Conservation (phyloP, 2,888 invertebrate genomes). For the Metalampra italica region DNA sequence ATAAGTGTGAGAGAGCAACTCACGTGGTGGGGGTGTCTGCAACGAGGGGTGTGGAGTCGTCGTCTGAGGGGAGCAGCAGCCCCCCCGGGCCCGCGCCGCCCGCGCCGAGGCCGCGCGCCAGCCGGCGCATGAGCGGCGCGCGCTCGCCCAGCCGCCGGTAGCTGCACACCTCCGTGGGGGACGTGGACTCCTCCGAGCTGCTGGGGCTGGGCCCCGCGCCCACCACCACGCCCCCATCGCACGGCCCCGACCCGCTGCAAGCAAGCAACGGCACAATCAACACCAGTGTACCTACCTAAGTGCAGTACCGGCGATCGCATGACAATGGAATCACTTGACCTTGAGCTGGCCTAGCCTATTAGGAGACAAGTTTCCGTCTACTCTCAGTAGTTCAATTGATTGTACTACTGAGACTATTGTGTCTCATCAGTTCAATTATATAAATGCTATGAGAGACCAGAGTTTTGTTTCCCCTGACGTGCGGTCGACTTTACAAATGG, state of each 20-base stretch:
- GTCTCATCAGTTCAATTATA: too few species aligned
- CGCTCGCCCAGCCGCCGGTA: slow-evolving; percentile 88
- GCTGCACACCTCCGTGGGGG: slow-evolving; percentile 63
- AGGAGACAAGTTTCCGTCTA: too few species aligned
- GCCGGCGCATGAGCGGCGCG: slow-evolving; percentile 85
- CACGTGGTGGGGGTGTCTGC: slow-evolving; percentile 80
- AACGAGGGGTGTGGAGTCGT: slow-evolving; percentile 88
- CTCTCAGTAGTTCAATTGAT: too few species aligned
- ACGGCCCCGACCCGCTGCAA: slow-evolving; percentile 61
- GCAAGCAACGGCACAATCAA: slow-evolving; percentile 15
- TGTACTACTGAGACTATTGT: too few species aligned
- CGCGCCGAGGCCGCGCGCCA: slow-evolving; percentile 85
- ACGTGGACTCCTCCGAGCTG: slow-evolving; percentile 92
- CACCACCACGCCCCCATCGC: slow-evolving; percentile 50
- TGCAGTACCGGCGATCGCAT: too few species aligned
- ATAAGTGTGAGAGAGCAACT: slow-evolving; percentile 21
- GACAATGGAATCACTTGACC: too few species aligned
- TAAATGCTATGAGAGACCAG: too few species aligned
- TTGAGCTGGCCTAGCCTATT: too few species aligned
- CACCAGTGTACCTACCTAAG: too few species aligned
- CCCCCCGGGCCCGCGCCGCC: slow-evolving; percentile 74
- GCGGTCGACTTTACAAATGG: too few species aligned
- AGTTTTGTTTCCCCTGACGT: too few species aligned
- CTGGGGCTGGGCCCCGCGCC: slow-evolving; percentile 67
- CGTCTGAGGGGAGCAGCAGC: slow-evolving; percentile 71